These are phyloP conservation scores for Hypocryptadius cinnamomeus DNA, from an alignment of 2,113 vertebrate genomes.

Conservation along the genomic window DNA sequence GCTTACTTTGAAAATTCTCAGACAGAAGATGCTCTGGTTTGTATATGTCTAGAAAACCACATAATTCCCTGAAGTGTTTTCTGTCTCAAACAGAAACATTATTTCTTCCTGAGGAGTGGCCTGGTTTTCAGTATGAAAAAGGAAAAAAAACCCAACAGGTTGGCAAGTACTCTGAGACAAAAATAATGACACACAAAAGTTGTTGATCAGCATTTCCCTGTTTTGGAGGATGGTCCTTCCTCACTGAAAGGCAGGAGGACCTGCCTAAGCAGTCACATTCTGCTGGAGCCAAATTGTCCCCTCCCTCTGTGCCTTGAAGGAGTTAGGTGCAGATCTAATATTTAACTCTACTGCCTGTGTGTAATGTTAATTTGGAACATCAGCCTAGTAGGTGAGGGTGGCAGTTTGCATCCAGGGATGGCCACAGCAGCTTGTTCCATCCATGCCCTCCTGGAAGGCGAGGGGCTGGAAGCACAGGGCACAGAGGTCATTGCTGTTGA, in stretches of 20 bases:
- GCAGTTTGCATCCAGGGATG: background rate
- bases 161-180: background rate
- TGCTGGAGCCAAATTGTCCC: background rate
- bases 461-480: background rate
- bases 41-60: background rate
- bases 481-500: background rate
- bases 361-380: background rate
- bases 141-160: background rate
- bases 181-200: background rate
- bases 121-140: background rate
- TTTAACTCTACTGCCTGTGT: background rate
- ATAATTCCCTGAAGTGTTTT: background rate
- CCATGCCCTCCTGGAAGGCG: fast-evolving
- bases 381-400: background rate
- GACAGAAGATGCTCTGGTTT: background rate
- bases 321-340: background rate
- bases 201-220: background rate
- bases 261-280: background rate
- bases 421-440: background rate
- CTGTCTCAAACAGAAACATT: background rate
- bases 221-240: background rate
- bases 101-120: background rate
- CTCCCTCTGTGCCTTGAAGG: background rate
- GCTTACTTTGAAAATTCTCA: background rate
- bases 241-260: background rate